Evolutionary conservation across 2,888 invertebrate species (phyloP).

Genomic region (Stenodema calcarata): DNA sequence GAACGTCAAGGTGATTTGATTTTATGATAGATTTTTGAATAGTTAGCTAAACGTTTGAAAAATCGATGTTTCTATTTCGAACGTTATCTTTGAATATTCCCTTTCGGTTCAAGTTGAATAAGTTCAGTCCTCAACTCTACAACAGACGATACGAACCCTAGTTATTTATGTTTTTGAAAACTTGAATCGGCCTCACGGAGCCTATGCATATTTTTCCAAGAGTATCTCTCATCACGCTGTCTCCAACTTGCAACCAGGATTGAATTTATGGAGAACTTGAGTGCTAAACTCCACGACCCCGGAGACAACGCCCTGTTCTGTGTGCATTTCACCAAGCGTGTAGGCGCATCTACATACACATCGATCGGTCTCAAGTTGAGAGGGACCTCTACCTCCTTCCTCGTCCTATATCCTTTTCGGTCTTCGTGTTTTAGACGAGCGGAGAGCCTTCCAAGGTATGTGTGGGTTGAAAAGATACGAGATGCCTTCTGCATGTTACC

Average conservation of each 20-base stretch:
- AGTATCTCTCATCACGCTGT: not conserved
- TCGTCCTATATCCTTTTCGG: not conserved
- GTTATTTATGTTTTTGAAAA: too few species aligned
- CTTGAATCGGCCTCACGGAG: too few species aligned
- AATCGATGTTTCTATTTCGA: too few species aligned
- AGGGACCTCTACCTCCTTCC: too few species aligned
- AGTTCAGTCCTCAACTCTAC: too few species aligned
- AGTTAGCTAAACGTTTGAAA: too few species aligned
- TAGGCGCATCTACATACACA: constrained; percentile 30
- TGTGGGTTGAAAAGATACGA: constrained; percentile 7
- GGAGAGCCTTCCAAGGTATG: not conserved
- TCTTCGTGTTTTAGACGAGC: constrained; percentile 2
- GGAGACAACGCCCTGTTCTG: constrained; percentile 16
- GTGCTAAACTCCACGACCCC: not conserved
- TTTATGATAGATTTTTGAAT: too few species aligned
- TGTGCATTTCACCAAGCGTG: constrained; percentile 22
- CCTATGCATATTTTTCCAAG: not conserved
- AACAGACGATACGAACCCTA: too few species aligned
- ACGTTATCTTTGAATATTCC: too few species aligned
- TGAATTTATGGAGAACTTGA: not conserved
- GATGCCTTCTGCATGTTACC: not conserved
- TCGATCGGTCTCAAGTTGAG: constrained; percentile 18
- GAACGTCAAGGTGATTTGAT: too few species aligned
- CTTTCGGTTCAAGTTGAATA: too few species aligned
- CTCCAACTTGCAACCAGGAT: not conserved